Base-by-base conservation (phyloP, 1,140 invertebrate genomes). In the Caerostris darwini region DNA sequence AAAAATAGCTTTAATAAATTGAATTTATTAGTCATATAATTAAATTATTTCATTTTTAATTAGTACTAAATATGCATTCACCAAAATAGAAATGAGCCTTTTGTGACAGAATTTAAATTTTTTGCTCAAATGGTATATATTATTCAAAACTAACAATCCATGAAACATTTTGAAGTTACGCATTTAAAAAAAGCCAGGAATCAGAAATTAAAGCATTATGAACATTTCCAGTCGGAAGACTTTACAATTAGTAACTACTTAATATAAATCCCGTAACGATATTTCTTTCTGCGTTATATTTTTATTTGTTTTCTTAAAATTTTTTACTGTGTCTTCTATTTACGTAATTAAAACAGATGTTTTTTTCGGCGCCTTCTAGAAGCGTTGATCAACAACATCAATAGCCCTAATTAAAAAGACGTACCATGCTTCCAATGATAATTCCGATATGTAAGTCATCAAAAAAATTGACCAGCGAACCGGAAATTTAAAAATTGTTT, bases 401-500 rank as follows among this genome's bases (percentile, higher is more conserved):
- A 77, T 77, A 77, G 69, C 19, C 19, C 69, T 77, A 77, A 77
- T 77, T 77, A 77, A 77, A 77, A 77, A 77, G 3, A 53, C 69
- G 69, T 77, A 53, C 19, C 69, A 6, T 12, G 12, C 19, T 77
- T 34, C 69, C 69, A 12, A 77, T 77, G 69, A 77, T 77, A 77
- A 77, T 77, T 77, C 69, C 69, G 69, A 77, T 77, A 77, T 77
- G 69, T 8, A 77, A 77, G 69, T 77, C 69, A 77, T 53, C 34
- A 71, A 10, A 77, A 34, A n/a, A 64, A 5, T 5, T 50, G 69
- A 77, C 19, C 8, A 77, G 69, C 69, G 19, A 5, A 77, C 69
- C 69, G 69, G 69, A 77, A 77, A 34, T 77, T 77, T 77, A 77
- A 77, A 77, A 77, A 77, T 77, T 77, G 69, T 53, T 77, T 77